These are phyloP conservation scores for Brachyalestes nurse DNA, from an alignment of 2,797 vertebrate species.

Conservation along the genomic window DNA sequence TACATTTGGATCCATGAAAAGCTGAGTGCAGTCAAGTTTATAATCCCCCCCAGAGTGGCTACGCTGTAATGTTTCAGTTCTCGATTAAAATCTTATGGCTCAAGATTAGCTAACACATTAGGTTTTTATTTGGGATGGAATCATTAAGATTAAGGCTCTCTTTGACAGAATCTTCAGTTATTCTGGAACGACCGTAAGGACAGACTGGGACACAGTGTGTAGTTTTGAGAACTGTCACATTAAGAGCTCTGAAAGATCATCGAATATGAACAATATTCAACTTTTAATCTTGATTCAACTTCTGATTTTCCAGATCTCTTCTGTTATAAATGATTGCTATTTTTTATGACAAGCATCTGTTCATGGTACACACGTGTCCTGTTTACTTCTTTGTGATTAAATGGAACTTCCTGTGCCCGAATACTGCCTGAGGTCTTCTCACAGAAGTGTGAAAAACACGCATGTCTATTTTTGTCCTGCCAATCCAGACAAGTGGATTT, in stretches of 20 bases:
- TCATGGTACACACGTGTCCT: neutral
- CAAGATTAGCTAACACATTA: constrained; percentile 11
- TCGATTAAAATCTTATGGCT: constrained; percentile 32
- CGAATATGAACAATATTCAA: neutral
- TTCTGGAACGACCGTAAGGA: neutral
- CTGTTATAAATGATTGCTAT: neutral
- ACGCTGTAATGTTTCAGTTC: constrained; percentile 29
- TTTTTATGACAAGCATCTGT: neutral
- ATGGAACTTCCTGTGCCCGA: neutral
- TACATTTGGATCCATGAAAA: neutral
- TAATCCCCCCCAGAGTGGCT: constrained; percentile 1
- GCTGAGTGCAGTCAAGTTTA: neutral
- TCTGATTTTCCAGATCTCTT: neutral
- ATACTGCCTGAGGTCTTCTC: neutral
- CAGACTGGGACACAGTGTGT: neutral
- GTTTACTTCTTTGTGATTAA: neutral
- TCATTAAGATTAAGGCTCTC: constrained; percentile 12
- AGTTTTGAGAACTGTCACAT: neutral
- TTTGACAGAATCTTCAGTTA: constrained; percentile 22
- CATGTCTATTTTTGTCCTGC: neutral
- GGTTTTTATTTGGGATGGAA: constrained; percentile 23
- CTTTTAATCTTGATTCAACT: neutral
- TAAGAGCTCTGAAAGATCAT: neutral
- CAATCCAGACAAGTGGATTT: neutral
- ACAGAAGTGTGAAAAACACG: neutral